Base-by-base conservation (phyloP, 2,113 vertebrate genomes). In the Origma solitaria region DNA sequence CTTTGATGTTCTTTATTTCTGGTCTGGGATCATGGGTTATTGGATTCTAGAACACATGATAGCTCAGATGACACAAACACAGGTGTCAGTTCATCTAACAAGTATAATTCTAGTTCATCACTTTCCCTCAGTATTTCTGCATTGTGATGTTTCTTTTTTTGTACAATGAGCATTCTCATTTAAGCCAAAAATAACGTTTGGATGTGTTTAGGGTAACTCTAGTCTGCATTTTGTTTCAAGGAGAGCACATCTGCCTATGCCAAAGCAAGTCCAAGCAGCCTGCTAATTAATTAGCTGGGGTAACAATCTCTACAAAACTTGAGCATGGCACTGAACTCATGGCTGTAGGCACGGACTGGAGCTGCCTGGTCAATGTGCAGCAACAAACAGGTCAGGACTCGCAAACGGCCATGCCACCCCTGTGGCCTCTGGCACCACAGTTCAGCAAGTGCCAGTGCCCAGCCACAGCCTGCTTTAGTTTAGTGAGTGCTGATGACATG, bases 301-400 rank as follows among this genome's bases (percentile, higher is more conserved):
- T 62, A 73, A 94, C 1, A 6, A 66, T 14, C 3, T 1, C 73
- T 33, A 44, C 4, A 4, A 8, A 45, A 21, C 35, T 17, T 15
- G 17, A 76, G 53, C 27, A 8, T 1, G 4, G 22, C 21, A 2
- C 54, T 50, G 51, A 38, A 31, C 15, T 68, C 6, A 5, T 31
- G 44, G 53, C 38, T 17, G 28, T 10, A 20, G 38, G 49, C 2
- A 3, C 28, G 6, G 51, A 2, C 47, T 22, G 57, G 45, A 70
- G 42, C 58, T 77, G 58, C 58, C 91, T 60, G 60, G 15, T 38
- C 71, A 16, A 3, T 6, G 33, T 31, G 17, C 56, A 60, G n/a
- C 51, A 57, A 21, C 0, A 0, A 42, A 45, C 15, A 40, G 54
- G 14, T 30, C 70, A 56, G 33, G 31, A 20, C 13, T 80, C 68